Percentiles rank a stretch among this genome's conserved stretches.
Evolutionary conservation across 2,113 vertebrate genomes (phyloP).

Genomic region (Salvelinus fontinalis): DNA sequence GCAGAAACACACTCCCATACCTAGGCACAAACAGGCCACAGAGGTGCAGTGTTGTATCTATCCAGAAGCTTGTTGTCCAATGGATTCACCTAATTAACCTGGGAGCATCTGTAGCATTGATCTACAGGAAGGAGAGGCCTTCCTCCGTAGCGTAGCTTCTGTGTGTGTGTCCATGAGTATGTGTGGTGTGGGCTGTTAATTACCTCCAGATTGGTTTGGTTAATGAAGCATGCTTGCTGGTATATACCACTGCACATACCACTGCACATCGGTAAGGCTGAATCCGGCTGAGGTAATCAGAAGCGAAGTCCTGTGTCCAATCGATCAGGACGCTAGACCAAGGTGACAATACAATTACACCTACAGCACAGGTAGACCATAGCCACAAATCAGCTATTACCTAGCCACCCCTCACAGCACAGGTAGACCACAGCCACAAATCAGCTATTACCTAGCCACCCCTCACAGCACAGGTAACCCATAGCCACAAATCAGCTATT

Average conservation of each 20-base stretch:
- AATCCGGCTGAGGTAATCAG: constrained; percentile 62
- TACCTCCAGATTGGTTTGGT: constrained; percentile 75
- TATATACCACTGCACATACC: background rate
- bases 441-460: no score
- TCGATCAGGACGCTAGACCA: constrained; percentile 45
- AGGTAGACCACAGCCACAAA: no score
- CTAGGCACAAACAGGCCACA: background rate
- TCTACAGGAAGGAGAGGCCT: constrained; percentile 46
- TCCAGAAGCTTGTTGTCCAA: background rate
- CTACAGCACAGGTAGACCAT: constrained; percentile 38
- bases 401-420: background rate
- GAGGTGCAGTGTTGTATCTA: background rate
- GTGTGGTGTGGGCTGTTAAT: constrained; percentile 66
- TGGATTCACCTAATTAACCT: constrained; percentile 45
- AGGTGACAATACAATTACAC: constrained; percentile 62
- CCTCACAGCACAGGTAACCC: no score
- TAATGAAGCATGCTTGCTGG: constrained; percentile 69
- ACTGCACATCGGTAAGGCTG: constrained; percentile 27
- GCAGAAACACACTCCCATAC: background rate
- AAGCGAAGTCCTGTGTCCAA: constrained; percentile 58
- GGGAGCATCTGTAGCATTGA: constrained; percentile 32
- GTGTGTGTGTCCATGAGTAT: constrained; percentile 13
- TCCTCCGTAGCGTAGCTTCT: constrained; percentile 2
- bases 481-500: no score
- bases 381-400: constrained; percentile 28